Evolutionary conservation across 2,888 invertebrate genomes (phyloP), one percentile per base, ranked within the genome.

Genomic region (Pyrocoelia pectoralis): DNA sequence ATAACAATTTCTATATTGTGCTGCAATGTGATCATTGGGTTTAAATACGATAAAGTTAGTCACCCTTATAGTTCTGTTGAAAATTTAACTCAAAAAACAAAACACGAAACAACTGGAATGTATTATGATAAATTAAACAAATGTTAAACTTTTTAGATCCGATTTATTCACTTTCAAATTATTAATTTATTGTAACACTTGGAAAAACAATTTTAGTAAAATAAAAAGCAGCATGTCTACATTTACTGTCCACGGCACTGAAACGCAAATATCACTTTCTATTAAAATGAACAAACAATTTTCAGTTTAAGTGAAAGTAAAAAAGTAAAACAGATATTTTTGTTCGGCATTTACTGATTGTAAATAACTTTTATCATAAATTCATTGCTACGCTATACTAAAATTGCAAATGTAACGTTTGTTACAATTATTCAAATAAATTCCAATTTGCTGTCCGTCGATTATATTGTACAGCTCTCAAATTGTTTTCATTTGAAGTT

Each of bases 401-500:
- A 43, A 43, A 43, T 15, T 43, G 15, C 41, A 43, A 38, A 43
- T 43, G 13, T 15, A 43, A 43, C 41, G 13, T 43, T 43, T 2
- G 41, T 43, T 43, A 43, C 41, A 43, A 43, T 12, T 43, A 43
- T 43, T 43, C 12, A 43, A 43, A 43, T 43, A 15, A 43, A 43
- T 15, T 40, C 15, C 41, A 43, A 15, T 61, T 43, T 43, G 41
- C 15, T 43, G 29, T n/a, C n/a, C n/a, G n/a, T 51, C 50, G 61
- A 51, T 61, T 61, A 61, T 56, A 52, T 53, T 61, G 51, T 48
- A 56, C 52, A 52, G 52, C 33, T 41, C n/a, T n/a, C 56, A 40
- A 49, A 43, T 19, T 12, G 53, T 28, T 38, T 56, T 54, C 29
- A 19, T 50, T 57, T 54, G n/a, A 58, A 62, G 56, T 46, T 52